Base-by-base conservation (phyloP, 1,140 invertebrate genomes). In the Drosophila quadrilineata region DNA sequence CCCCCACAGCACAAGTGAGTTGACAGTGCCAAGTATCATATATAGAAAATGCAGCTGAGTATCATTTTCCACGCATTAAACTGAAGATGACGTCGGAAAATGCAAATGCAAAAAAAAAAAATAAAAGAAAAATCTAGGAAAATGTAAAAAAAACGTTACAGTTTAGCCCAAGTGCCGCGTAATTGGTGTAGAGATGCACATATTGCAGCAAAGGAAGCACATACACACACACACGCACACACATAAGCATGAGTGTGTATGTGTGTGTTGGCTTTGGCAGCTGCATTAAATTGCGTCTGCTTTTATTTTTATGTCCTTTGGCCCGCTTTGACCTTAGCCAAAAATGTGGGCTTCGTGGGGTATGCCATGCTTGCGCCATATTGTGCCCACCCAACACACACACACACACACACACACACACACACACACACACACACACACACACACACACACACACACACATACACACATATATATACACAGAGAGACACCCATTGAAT, bases 401-500 rank as follows among this genome's bases (percentile, higher is more conserved):
- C 56, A 49, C 43, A 67, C 41, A 56, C 57, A 45, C 73, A 52
- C 73, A 76, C 58, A 64, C 53, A 57, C 28, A 59, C 4, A 28
- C 19, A 35, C 29, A 49, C 41, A 52, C 35, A 36, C 45, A 48
- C 4, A 28, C 19, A 48, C 53, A 19, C n/a, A n/a, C 35, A 40
- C 62, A 8, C 57, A 62, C 49, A 52, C 56, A 49, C 43, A 67
- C 41, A 56, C 57, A 45, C 73, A 52, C 73, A 76, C 58, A 64
- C 53, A 57, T 22, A 59, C 4, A 28, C 19, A 35, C 29, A 49
- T 33, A 52, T 29, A 36, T 38, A 48, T 3, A 28, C 19, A 48
- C 53, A 19, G 43, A 66, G 24, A 49, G 48, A 63, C 29, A 36
- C 10, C 45, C 68, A 80, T 80, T 64, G 75, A 82, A 10, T 80